Conservation (phyloP, 1,140 invertebrate species). For the Coelopa frigida region DNA sequence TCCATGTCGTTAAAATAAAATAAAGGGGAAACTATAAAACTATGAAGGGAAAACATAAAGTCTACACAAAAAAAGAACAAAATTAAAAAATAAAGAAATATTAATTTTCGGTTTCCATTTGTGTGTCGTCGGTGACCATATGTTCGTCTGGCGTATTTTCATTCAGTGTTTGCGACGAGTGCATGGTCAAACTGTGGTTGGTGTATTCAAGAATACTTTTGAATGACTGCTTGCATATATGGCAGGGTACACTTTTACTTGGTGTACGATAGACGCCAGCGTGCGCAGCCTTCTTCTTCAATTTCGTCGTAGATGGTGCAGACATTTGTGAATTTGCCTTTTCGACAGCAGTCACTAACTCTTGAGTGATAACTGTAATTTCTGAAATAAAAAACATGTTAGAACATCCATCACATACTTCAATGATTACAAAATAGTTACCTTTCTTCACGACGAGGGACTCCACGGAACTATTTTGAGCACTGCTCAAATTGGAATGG, state of each 20-base stretch:
- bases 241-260: conserved; percentile 31
- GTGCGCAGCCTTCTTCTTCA: conserved; percentile 27
- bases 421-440: no score
- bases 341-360: neutral
- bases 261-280: conserved; percentile 33
- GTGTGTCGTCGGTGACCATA: no score
- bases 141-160: neutral
- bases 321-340: conserved; percentile 7
- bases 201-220: conserved; percentile 37
- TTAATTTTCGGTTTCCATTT: no score
- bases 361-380: no score
- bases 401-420: no score
- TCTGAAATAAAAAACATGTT: no score
- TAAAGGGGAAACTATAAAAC: no score
- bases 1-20: no score
- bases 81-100: no score
- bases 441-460: conserved; percentile 6
- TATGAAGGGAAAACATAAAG: no score
- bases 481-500: neutral
- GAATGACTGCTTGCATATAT: conserved; percentile 32
- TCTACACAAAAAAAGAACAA: no score
- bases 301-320: conserved; percentile 20
- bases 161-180: conserved; percentile 19
- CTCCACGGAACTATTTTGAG: conserved; percentile 4
- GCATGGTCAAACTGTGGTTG: conserved; percentile 26